phyloP scores from a whole-genome alignment of 2,113 vertebrate species.

The Toxotes jaculatrix region DNA sequence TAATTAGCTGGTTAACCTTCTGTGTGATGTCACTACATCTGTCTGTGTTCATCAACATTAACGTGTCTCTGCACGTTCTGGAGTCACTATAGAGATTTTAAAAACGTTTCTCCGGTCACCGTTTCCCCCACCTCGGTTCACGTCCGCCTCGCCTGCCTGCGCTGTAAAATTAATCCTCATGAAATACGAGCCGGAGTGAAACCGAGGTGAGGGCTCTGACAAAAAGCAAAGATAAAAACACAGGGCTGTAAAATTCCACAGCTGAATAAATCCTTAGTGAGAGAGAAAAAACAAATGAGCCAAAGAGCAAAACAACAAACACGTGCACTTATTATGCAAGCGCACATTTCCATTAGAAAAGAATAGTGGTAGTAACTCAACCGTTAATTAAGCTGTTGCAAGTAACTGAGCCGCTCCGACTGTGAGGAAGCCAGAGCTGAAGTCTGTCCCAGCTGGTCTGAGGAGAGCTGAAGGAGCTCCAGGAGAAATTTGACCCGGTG shows the following conservation, averaged over 20 bases:
- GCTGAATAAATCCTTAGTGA: background rate
- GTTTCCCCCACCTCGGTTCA: too few species aligned
- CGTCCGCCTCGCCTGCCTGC: too few species aligned
- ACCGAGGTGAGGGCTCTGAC: background rate
- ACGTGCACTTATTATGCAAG: too few species aligned
- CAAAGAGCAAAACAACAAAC: background rate
- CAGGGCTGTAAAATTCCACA: too few species aligned
- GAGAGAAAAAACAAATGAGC: background rate
- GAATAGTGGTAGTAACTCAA: background rate
- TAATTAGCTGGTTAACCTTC: slow-evolving; percentile 35
- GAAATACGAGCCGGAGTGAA: too few species aligned
- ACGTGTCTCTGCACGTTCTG: background rate
- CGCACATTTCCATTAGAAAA: background rate
- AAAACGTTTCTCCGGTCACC: too few species aligned
- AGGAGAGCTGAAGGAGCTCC: slow-evolving; percentile 11
- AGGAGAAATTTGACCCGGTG: slow-evolving; percentile 39
- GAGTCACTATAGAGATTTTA: too few species aligned
- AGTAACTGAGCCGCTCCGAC: background rate
- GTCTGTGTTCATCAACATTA: background rate
- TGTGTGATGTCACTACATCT: background rate
- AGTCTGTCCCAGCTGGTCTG: background rate
- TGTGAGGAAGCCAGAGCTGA: background rate
- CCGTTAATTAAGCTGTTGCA: slow-evolving; percentile 11
- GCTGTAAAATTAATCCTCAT: too few species aligned
- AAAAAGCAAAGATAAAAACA: background rate